phyloP scores from a whole-genome alignment of 1,140 invertebrate species.

The Nomia melanderi region DNA sequence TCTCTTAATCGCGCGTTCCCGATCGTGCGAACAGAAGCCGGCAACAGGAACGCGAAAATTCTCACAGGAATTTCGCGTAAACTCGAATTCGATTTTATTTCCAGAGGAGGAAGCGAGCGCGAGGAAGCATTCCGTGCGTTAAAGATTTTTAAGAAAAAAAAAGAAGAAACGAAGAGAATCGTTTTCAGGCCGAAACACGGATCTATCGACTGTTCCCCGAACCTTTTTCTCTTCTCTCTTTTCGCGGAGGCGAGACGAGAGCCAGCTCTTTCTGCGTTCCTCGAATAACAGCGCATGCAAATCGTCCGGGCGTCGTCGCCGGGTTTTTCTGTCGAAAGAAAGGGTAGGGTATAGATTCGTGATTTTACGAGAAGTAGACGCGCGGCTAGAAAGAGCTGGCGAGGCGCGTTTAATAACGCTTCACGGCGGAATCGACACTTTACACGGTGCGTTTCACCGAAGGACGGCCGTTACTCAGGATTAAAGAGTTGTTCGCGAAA shows the following conservation, averaged over 20 bases:
- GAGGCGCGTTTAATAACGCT: slow-evolving; percentile 12
- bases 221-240: neutral
- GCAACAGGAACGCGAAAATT: too few relatives aligned
- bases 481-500: slow-evolving; percentile 48
- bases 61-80: too few relatives aligned
- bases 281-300: neutral
- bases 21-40: too few relatives aligned
- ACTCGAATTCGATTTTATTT: too few relatives aligned
- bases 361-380: slow-evolving; percentile 17
- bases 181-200: neutral
- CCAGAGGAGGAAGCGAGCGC: too few relatives aligned
- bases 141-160: too few relatives aligned
- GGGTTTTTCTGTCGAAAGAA: neutral
- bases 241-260: too few relatives aligned
- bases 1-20: too few relatives aligned
- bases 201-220: neutral
- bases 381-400: slow-evolving; percentile 16
- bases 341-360: neutral
- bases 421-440: slow-evolving; percentile 15
- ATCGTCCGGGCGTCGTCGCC: neutral
- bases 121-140: too few relatives aligned
- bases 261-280: neutral
- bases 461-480: slow-evolving; percentile 63
- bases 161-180: neutral
- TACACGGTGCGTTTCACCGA: slow-evolving; percentile 21